phyloP scores from a whole-genome alignment of 2,797 vertebrate species.

The Sorex maritimensis region DNA sequence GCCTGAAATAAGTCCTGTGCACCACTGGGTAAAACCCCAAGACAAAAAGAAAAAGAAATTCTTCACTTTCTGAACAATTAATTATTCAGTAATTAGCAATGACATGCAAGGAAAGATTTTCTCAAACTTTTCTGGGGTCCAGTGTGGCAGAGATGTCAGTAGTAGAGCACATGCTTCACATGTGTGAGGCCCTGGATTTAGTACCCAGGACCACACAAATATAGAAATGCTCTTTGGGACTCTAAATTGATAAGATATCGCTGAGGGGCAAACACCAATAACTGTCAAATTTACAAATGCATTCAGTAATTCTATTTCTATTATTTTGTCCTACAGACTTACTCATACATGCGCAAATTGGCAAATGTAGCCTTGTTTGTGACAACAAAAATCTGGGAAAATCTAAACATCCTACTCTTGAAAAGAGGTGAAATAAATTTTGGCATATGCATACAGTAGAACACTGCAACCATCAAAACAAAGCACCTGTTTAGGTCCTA shows the following conservation, averaged over 20 bases:
- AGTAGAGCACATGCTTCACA: too few species aligned
- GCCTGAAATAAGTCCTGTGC: too few species aligned
- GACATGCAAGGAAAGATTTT: too few species aligned
- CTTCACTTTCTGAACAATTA: too few species aligned
- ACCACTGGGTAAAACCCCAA: too few species aligned
- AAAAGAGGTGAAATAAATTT: slow-evolving; percentile 38
- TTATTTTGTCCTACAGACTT: slow-evolving; percentile 43
- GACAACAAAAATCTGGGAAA: slow-evolving; percentile 22
- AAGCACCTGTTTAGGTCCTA: background rate
- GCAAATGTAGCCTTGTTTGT: background rate
- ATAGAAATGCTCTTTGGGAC: background rate
- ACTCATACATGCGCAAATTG: background rate
- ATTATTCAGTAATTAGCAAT: too few species aligned
- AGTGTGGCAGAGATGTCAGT: too few species aligned
- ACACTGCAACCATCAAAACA: slow-evolving; percentile 45
- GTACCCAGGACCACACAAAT: background rate
- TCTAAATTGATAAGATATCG: slow-evolving; percentile 9
- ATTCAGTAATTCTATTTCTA: background rate
- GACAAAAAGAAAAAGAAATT: too few species aligned
- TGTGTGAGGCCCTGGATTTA: too few species aligned
- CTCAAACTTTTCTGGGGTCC: too few species aligned
- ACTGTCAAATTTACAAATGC: slow-evolving; percentile 27
- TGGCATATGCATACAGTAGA: background rate
- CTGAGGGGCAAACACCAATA: background rate
- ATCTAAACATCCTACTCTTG: background rate